Evolutionary conservation across 1,140 invertebrate genomes (phyloP).

Genomic region (Meloidogyne exigua): DNA sequence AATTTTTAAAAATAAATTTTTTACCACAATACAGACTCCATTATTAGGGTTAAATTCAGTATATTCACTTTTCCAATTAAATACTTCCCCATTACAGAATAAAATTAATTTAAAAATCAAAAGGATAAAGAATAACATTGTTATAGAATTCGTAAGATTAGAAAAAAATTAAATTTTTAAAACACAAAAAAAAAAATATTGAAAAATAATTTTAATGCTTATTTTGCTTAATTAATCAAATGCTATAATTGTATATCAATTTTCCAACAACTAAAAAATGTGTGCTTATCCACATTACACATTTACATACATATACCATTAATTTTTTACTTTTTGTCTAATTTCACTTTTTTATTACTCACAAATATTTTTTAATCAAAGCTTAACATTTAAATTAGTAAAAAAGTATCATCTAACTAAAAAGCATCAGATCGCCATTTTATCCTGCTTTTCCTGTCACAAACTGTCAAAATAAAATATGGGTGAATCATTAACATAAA

Average conservation of each 20-base stretch:
- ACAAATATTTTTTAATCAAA: not conserved
- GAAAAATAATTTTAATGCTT: too few relatives aligned
- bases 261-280: too few relatives aligned
- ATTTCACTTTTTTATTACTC: not conserved
- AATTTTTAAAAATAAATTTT: not conserved
- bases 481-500: not conserved
- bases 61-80: not conserved
- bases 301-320: not conserved
- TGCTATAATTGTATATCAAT: too few relatives aligned
- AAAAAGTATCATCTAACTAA: not conserved
- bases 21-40: not conserved
- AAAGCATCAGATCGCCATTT: not conserved
- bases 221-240: too few relatives aligned
- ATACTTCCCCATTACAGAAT: not conserved
- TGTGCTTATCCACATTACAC: too few relatives aligned
- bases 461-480: not conserved
- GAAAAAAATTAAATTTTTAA: not conserved
- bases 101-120: not conserved
- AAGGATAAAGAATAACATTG: not conserved
- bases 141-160: not conserved
- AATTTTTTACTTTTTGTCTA: not conserved
- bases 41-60: not conserved
- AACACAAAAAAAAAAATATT: too few relatives aligned
- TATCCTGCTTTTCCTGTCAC: not conserved
- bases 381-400: not conserved